These are phyloP conservation scores for Boleophthalmus pectinirostris DNA, from an alignment of 2,113 vertebrate genomes.

Conservation along the genomic window DNA sequence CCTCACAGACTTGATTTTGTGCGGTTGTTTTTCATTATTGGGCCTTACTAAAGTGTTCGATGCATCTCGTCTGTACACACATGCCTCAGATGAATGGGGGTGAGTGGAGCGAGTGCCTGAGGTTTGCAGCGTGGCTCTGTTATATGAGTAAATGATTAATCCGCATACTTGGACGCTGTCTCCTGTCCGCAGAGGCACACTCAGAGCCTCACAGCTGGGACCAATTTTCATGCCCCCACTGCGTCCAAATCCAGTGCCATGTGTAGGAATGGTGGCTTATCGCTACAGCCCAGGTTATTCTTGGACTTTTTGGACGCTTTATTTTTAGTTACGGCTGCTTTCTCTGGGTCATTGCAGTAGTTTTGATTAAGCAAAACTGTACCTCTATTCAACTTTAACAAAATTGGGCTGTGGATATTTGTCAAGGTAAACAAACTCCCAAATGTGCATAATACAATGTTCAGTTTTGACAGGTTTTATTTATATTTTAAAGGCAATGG, in stretches of 20 bases:
- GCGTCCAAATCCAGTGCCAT: conserved; percentile 70
- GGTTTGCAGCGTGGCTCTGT: conserved; percentile 76
- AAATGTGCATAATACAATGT: background rate
- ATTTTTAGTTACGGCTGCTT: conserved; percentile 75
- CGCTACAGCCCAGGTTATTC: conserved; percentile 74
- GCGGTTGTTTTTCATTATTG: background rate
- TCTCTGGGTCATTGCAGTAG: conserved; percentile 72
- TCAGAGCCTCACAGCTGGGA: conserved; percentile 79
- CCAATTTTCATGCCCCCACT: conserved; percentile 75
- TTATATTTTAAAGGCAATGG: background rate
- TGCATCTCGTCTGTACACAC: background rate
- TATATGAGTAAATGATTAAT: conserved; percentile 80
- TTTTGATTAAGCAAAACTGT: conserved; percentile 48
- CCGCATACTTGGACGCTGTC: conserved; percentile 74
- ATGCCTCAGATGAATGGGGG: conserved; percentile 70
- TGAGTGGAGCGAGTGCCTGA: conserved; percentile 76
- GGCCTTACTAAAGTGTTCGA: background rate
- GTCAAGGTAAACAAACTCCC: background rate
- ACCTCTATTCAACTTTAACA: conserved; percentile 46
- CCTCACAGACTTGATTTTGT: background rate
- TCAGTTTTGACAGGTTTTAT: background rate
- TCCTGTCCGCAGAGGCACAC: conserved; percentile 71
- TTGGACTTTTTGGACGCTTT: conserved; percentile 68
- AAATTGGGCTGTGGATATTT: conserved; percentile 16
- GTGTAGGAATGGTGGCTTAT: conserved; percentile 77